Evolutionary conservation across 2,113 vertebrate genomes (phyloP).

Genomic region (Taxidea taxus): DNA sequence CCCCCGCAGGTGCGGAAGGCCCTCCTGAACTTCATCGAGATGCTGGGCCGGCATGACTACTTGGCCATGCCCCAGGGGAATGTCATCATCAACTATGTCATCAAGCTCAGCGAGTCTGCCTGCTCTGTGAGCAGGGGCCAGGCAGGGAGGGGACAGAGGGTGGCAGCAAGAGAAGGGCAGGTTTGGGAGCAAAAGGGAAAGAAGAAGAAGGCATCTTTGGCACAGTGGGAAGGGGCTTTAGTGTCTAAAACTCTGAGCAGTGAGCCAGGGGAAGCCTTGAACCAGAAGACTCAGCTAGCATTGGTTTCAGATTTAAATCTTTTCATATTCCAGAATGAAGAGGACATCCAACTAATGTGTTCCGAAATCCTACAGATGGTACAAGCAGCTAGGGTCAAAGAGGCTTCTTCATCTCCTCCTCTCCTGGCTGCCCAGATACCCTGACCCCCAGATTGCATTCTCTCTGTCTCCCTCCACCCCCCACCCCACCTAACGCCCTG

Average conservation of each 20-base stretch:
- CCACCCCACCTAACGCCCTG: background rate
- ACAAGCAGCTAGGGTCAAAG: background rate
- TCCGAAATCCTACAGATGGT: constrained; percentile 13
- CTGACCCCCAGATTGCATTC: background rate
- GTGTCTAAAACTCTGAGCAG: background rate
- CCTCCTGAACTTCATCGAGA: constrained; percentile 23
- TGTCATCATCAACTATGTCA: background rate
- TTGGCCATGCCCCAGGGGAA: background rate
- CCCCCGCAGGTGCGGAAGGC: background rate
- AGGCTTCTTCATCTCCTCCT: background rate
- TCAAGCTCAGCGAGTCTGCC: background rate
- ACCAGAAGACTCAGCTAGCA: background rate
- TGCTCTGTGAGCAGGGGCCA: background rate
- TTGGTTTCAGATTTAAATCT: background rate
- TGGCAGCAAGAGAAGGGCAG: background rate
- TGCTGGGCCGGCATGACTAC: background rate
- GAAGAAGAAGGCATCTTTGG: background rate
- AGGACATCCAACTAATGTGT: background rate
- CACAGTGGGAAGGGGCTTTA: background rate
- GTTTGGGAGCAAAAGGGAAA: background rate
- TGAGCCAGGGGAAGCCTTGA: background rate
- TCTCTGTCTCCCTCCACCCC: background rate
- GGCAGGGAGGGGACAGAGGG: too few species aligned
- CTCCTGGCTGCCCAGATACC: background rate
- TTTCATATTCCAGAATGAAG: constrained; percentile 13